These are phyloP conservation scores for Galago senegalensis DNA, from an alignment of 2,797 vertebrate species.

Conservation along the genomic window DNA sequence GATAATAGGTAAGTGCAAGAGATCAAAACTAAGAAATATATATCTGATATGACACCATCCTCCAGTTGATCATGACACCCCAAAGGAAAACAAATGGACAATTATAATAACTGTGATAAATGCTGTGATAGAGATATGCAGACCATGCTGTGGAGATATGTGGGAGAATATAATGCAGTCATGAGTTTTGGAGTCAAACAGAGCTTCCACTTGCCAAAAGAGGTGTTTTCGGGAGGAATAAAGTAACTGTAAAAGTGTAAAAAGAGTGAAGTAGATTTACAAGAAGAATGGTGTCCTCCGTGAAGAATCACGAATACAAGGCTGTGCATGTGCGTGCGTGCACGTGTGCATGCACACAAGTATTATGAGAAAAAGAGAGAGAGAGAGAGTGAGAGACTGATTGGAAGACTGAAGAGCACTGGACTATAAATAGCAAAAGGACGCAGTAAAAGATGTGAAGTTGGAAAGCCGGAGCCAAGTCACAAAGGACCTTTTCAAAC, in stretches of 20 bases:
- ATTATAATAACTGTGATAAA: not conserved
- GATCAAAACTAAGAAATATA: not conserved
- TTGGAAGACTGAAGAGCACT: not conserved
- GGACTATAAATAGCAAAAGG: not conserved
- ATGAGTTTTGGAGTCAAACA: not conserved
- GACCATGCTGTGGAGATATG: not conserved
- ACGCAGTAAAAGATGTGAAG: not conserved
- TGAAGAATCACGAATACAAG: not conserved
- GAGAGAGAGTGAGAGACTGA: not conserved
- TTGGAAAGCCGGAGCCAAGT: not conserved
- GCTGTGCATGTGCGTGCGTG: not conserved
- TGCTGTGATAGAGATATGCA: not conserved
- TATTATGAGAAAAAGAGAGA: not conserved
- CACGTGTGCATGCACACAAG: not conserved
- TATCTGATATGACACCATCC: not conserved
- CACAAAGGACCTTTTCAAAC: not conserved
- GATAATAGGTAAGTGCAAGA: not conserved
- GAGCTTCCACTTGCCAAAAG: not conserved
- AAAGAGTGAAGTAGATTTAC: constrained; percentile 14
- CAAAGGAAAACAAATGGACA: not conserved
- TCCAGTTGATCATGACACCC: not conserved
- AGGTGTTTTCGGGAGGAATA: not conserved
- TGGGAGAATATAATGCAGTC: not conserved
- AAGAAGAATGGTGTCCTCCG: not conserved
- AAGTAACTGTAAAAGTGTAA: not conserved